These are phyloP conservation scores for Catharus minimus DNA, from an alignment of 2,113 vertebrate genomes.

Conservation along the genomic window DNA sequence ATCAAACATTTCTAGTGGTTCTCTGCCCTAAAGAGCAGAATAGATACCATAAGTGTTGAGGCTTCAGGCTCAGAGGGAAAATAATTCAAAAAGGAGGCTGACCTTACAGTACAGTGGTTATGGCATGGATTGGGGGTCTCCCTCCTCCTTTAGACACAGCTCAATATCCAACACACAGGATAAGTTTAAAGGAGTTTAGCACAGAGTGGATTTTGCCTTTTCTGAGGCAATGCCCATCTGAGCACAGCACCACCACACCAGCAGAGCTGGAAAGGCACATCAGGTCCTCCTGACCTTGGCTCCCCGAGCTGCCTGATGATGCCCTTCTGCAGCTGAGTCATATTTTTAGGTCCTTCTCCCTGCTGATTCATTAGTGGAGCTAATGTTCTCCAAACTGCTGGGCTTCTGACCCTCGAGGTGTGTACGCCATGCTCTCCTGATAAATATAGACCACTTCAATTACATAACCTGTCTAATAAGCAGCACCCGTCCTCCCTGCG, in stretches of 20 bases:
- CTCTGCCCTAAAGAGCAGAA: background rate
- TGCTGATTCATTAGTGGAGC: constrained; percentile 42
- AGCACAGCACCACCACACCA: background rate
- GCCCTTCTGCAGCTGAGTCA: background rate
- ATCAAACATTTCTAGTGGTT: background rate
- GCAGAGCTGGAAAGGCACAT: background rate
- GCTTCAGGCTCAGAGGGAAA: background rate
- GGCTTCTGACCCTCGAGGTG: constrained; percentile 38
- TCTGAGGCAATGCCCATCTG: background rate
- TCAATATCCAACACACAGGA: background rate
- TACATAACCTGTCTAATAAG: constrained; percentile 12
- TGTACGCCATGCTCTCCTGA: background rate
- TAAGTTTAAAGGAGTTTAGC: background rate
- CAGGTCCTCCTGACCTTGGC: background rate
- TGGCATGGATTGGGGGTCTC: background rate
- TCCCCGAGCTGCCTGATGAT: background rate
- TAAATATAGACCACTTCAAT: constrained; percentile 57
- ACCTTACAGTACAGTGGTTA: background rate
- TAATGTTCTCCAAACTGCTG: constrained; percentile 5
- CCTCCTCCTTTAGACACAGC: background rate
- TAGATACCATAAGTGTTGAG: background rate
- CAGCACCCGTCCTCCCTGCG: background rate
- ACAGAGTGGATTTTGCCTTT: background rate
- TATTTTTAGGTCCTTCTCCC: constrained; percentile 39
- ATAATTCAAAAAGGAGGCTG: background rate